Evolutionary conservation across 2,888 invertebrate species (phyloP).

Genomic region (Spilosoma lubricipeda): DNA sequence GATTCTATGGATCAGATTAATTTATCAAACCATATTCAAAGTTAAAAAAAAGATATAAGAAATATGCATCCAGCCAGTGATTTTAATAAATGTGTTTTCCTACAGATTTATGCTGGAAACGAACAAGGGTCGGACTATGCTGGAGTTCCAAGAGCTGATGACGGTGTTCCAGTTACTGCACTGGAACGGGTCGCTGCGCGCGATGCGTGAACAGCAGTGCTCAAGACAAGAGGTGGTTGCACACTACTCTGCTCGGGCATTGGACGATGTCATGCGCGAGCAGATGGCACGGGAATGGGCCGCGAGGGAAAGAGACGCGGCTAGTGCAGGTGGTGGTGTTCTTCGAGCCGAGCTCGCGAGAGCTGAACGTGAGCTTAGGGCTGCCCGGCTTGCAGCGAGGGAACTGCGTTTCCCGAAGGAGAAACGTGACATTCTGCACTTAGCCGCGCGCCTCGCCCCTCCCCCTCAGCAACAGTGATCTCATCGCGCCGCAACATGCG

Average conservation of each 20-base stretch:
- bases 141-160: conserved; percentile 98
- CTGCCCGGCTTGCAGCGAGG: conserved; percentile 94
- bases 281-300: conserved; percentile 99
- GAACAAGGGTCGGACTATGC: conserved; percentile 97
- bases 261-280: conserved; percentile 98
- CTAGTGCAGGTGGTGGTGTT: conserved; percentile 82
- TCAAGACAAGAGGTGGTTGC: conserved; percentile 96
- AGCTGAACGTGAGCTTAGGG: conserved; percentile 95
- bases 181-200: conserved; percentile 98
- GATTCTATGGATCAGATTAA: background rate
- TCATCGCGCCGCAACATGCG: conserved; percentile 64
- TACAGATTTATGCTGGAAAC: conserved; percentile 90
- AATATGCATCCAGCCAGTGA: background rate
- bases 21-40: background rate
- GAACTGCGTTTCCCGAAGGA: conserved; percentile 98
- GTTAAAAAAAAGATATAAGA: background rate
- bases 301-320: conserved; percentile 86
- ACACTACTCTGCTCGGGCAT: conserved; percentile 96
- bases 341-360: conserved; percentile 93
- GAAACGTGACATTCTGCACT: conserved; percentile 96
- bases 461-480: conserved; percentile 80
- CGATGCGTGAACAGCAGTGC: conserved; percentile 97
- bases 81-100: conserved; percentile 1
- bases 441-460: conserved; percentile 93
- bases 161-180: conserved; percentile 98